Evolutionary conservation across 2,797 vertebrate genomes (phyloP).

Genomic region (Sebastes goodei): DNA sequence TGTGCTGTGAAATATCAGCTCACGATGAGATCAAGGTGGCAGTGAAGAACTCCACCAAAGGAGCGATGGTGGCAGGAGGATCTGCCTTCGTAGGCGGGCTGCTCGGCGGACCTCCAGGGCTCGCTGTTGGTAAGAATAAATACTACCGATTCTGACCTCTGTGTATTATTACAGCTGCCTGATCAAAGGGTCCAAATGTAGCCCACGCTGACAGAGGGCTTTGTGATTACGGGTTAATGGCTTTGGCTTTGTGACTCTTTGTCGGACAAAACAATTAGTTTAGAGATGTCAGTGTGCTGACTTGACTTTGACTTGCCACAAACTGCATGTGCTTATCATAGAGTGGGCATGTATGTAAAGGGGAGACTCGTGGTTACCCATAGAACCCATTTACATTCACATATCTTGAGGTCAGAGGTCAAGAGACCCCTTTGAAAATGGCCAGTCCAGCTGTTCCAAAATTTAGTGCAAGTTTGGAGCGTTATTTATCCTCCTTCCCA

Average conservation of each 20-base stretch:
- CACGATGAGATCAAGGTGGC: slow-evolving; percentile 86
- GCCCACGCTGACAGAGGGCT: neutral
- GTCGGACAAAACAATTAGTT: neutral
- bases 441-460: too few species aligned
- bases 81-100: slow-evolving; percentile 87
- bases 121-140: slow-evolving; percentile 85
- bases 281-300: too few species aligned
- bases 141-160: neutral
- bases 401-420: too few species aligned
- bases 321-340: too few species aligned
- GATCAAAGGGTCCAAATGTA: neutral
- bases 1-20: slow-evolving; percentile 84
- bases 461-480: too few species aligned
- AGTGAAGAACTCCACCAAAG: slow-evolving; percentile 82
- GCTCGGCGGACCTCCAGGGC: slow-evolving; percentile 85
- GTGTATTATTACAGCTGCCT: neutral
- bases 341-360: too few species aligned
- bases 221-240: neutral
- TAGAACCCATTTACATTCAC: too few species aligned
- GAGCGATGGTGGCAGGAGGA: slow-evolving; percentile 82
- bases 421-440: too few species aligned
- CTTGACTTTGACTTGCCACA: accelerated
- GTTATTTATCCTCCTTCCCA: too few species aligned
- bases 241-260: too few species aligned
- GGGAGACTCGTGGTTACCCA: too few species aligned